phyloP scores from a whole-genome alignment of 2,888 invertebrate genomes.

The Catocala nupta region DNA sequence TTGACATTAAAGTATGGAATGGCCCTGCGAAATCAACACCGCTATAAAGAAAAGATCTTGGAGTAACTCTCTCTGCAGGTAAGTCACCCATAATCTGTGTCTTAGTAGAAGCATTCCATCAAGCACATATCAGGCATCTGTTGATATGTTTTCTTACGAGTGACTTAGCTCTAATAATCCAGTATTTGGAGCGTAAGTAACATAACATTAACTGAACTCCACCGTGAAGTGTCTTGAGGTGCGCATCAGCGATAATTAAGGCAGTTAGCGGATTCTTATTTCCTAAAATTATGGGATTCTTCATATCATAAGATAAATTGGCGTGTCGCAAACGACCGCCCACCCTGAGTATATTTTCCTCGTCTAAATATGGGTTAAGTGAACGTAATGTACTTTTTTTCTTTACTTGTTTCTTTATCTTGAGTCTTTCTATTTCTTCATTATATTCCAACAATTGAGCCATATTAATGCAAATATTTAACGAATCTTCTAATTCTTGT shows the following conservation, averaged over 20 bases:
- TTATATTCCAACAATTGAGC: conserved; percentile 2
- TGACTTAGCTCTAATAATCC: conserved; percentile 1
- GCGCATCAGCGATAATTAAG: not conserved
- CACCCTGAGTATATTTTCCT: conserved; percentile 8
- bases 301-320: not conserved
- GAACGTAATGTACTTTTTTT: not conserved
- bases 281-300: conserved; percentile 2
- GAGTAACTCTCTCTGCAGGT: conserved; percentile 12
- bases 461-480: not conserved
- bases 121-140: conserved; percentile 9
- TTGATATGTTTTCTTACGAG: not conserved
- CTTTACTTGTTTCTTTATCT: conserved; percentile 7
- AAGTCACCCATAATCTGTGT: conserved; percentile 16
- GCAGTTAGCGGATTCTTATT: too few species aligned
- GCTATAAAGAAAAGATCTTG: conserved; percentile 1
- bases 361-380: conserved; percentile 8
- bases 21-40: too few species aligned
- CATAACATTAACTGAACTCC: conserved; percentile 10
- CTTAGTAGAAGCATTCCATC: not conserved
- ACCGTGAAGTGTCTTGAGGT: conserved; percentile 4
- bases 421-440: not conserved
- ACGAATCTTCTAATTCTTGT: not conserved
- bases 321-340: conserved; percentile 1
- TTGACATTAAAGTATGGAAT: too few species aligned
- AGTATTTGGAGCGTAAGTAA: conserved; percentile 9